Percentiles rank a stretch among this genome's conserved stretches.
phyloP scores from a whole-genome alignment of 2,888 invertebrate species.

The Brenthis hecate region DNA sequence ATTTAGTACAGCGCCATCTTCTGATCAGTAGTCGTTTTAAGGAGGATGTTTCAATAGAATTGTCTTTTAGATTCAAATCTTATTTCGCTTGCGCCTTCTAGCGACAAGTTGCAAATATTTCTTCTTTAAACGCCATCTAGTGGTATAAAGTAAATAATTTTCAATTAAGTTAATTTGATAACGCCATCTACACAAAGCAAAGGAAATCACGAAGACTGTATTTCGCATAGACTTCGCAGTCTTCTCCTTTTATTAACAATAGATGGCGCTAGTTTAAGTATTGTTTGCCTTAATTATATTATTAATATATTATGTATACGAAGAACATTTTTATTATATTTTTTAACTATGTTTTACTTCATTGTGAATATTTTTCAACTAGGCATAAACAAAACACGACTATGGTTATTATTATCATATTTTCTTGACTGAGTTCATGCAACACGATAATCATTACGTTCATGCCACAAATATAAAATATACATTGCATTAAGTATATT shows the following conservation, averaged over 20 bases:
- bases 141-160: not conserved
- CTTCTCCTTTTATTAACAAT: not conserved
- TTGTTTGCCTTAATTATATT: not conserved
- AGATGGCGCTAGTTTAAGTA: slow-evolving; percentile 1
- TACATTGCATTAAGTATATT: too few species aligned
- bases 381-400: too few species aligned
- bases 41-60: too few species aligned
- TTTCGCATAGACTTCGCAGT: not conserved
- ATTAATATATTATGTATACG: too few species aligned
- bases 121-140: slow-evolving; percentile 4
- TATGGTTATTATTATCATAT: too few species aligned
- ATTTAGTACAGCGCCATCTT: slow-evolving; percentile 5
- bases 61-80: not conserved
- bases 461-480: too few species aligned
- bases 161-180: not conserved
- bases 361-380: too few species aligned
- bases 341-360: too few species aligned
- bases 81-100: not conserved
- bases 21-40: not conserved
- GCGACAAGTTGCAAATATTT: too few species aligned
- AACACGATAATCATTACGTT: too few species aligned
- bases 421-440: too few species aligned
- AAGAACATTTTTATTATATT: too few species aligned
- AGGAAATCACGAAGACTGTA: not conserved
- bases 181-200: not conserved